A percentile compares a stretch with the other conserved stretches of the same genome.
These are phyloP conservation scores for Tiaroga cobitis DNA, from an alignment of 2,797 vertebrate genomes.

Conservation along the genomic window DNA sequence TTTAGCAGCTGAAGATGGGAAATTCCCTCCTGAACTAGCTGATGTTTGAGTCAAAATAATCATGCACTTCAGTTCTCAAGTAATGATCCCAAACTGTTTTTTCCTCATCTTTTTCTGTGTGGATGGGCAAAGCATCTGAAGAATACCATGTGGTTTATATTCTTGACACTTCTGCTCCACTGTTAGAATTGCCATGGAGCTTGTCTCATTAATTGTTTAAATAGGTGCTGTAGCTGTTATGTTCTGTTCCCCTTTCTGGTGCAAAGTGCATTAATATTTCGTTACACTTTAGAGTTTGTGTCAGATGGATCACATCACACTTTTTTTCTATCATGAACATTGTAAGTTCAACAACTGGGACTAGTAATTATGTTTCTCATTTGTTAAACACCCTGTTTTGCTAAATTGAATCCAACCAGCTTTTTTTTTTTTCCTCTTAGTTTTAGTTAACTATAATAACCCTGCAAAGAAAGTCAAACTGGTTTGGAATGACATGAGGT, in stretches of 20 bases:
- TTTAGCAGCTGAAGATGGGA: slow-evolving; percentile 15
- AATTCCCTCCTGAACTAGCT: slow-evolving; percentile 13
- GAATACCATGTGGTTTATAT: slow-evolving; percentile 25
- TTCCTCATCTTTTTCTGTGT: neutral
- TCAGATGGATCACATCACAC: neutral
- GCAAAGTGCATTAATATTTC: slow-evolving; percentile 36
- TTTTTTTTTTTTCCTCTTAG: no score
- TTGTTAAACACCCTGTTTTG: neutral
- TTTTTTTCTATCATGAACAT: neutral
- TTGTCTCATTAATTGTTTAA: slow-evolving; percentile 46
- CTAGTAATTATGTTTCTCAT: neutral
- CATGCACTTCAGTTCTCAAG: slow-evolving; percentile 40
- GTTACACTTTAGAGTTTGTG: slow-evolving; percentile 5
- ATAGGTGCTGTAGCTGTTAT: slow-evolving; percentile 9
- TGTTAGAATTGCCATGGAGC: slow-evolving; percentile 4
- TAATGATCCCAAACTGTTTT: slow-evolving; percentile 43
- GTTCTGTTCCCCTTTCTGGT: slow-evolving; percentile 20
- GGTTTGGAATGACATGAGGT: neutral
- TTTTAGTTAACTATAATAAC: neutral
- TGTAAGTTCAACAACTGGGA: neutral
- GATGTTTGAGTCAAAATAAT: slow-evolving; percentile 39
- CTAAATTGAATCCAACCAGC: neutral
- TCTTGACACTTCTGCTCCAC: slow-evolving; percentile 5
- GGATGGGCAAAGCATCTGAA: neutral
- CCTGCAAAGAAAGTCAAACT: neutral